Percentiles rank a stretch among this genome's conserved stretches.
phyloP scores from a whole-genome alignment of 2,888 invertebrate species.

The Cryptus armator region DNA sequence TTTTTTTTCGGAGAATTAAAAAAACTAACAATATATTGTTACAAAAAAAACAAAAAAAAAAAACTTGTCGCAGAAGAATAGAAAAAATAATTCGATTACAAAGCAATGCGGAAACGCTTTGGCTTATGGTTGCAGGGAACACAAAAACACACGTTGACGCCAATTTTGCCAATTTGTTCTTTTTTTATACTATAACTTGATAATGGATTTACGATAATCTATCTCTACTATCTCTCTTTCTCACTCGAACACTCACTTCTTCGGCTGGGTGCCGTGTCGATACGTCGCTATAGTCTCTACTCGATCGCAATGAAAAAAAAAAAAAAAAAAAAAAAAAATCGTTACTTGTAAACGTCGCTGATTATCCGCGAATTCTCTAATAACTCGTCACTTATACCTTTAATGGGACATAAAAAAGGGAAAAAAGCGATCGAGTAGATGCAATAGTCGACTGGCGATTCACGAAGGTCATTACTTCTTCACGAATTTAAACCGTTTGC shows the following conservation, averaged over 20 bases:
- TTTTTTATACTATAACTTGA: constrained; percentile 36
- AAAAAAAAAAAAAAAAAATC: not conserved
- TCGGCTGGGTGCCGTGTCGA: constrained; percentile 37
- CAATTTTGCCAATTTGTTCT: constrained; percentile 47
- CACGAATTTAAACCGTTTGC: constrained; percentile 65
- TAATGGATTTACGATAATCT: constrained; percentile 51
- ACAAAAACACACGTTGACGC: constrained; percentile 36
- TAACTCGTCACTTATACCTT: not conserved
- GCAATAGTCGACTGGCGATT: constrained; percentile 40
- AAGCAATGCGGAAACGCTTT: constrained; percentile 50
- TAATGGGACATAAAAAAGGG: not conserved
- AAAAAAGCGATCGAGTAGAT: constrained; percentile 23
- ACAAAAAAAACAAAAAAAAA: not conserved
- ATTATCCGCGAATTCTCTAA: not conserved
- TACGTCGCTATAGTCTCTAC: constrained; percentile 27
- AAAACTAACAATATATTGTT: not conserved
- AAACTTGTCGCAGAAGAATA: not conserved
- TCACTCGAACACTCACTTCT: constrained; percentile 53
- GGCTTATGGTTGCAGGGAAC: constrained; percentile 45
- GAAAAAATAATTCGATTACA: not conserved
- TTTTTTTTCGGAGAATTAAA: constrained; percentile 55
- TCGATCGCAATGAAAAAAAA: constrained; percentile 25
- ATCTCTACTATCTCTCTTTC: constrained; percentile 47
- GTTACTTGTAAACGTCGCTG: not conserved
- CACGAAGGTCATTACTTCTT: constrained; percentile 61